These are phyloP conservation scores for Zaprionus nigranus DNA, from an alignment of 1,140 invertebrate genomes.

Conservation along the genomic window DNA sequence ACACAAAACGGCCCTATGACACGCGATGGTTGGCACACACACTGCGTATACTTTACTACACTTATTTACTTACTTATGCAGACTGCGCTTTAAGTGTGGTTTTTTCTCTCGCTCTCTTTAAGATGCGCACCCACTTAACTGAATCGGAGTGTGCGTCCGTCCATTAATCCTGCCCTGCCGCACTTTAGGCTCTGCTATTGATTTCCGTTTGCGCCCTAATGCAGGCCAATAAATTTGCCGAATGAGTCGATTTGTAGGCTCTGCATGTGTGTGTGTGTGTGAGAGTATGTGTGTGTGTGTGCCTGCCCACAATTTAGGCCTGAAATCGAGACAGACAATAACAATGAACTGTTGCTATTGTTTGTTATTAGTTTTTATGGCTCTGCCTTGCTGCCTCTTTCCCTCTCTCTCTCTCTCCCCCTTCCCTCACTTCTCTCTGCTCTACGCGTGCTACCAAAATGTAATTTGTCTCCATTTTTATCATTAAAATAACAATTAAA, in stretches of 20 bases:
- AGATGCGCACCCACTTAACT: constrained; percentile 24
- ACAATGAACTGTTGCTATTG: constrained; percentile 82
- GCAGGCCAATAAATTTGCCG: constrained; percentile 74
- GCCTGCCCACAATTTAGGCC: constrained; percentile 18
- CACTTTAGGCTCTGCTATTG: constrained; percentile 53
- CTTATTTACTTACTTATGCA: not conserved
- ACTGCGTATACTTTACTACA: constrained; percentile 31
- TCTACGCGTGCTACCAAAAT: constrained; percentile 40
- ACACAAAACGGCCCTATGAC: constrained; percentile 56
- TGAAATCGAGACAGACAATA: constrained; percentile 22
- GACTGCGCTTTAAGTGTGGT: constrained; percentile 4
- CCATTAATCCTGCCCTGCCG: constrained; percentile 26
- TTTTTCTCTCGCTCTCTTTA: constrained; percentile 31
- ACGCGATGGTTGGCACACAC: constrained; percentile 45
- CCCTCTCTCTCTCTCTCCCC: constrained; percentile 21
- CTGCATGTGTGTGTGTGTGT: not conserved
- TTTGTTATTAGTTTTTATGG: constrained; percentile 81
- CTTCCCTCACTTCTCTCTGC: not conserved
- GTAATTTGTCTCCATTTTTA: constrained; percentile 83
- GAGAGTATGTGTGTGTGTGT: not conserved
- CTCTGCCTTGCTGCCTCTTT: constrained; percentile 29
- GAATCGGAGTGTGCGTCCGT: constrained; percentile 2
- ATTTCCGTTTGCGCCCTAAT: constrained; percentile 71
- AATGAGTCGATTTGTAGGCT: constrained; percentile 77
- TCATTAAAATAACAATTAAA: constrained; percentile 84